These are phyloP conservation scores for Pseudochaenichthys georgianus DNA, from an alignment of 2,797 vertebrate genomes.

Conservation along the genomic window DNA sequence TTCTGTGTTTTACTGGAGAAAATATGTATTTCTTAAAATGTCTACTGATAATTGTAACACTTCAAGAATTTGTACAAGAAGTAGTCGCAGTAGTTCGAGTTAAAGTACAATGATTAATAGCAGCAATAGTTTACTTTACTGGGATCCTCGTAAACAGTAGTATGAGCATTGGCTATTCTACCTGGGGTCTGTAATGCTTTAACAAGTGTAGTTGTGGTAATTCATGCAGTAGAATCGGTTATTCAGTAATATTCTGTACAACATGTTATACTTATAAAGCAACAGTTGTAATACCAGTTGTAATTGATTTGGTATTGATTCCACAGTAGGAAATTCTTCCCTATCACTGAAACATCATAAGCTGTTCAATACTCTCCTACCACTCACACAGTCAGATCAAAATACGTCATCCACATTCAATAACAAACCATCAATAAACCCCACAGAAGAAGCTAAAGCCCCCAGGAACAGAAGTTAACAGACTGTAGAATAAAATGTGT, in stretches of 20 bases:
- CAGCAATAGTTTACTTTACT: no score
- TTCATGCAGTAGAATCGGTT: background rate
- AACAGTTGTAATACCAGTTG: background rate
- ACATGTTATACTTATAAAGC: background rate
- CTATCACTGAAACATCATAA: background rate
- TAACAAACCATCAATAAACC: background rate
- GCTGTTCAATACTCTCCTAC: background rate
- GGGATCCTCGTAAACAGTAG: no score
- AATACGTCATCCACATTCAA: background rate
- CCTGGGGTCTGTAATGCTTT: background rate
- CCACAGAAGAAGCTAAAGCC: slow-evolving; percentile 3
- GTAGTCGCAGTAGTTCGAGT: background rate
- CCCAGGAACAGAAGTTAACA: slow-evolving; percentile 10
- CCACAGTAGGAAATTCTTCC: background rate
- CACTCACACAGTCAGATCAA: background rate
- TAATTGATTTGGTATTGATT: background rate
- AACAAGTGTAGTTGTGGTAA: background rate
- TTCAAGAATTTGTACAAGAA: background rate
- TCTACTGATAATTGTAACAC: background rate
- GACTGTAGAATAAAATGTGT: slow-evolving; percentile 24
- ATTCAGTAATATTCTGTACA: background rate
- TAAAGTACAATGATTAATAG: no score
- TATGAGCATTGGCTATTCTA: no score
- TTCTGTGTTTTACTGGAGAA: no score
- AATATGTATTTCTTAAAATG: background rate